Conservation (phyloP, 92 coral and sea anemone species). For the Siderastrea siderea region DNA sequence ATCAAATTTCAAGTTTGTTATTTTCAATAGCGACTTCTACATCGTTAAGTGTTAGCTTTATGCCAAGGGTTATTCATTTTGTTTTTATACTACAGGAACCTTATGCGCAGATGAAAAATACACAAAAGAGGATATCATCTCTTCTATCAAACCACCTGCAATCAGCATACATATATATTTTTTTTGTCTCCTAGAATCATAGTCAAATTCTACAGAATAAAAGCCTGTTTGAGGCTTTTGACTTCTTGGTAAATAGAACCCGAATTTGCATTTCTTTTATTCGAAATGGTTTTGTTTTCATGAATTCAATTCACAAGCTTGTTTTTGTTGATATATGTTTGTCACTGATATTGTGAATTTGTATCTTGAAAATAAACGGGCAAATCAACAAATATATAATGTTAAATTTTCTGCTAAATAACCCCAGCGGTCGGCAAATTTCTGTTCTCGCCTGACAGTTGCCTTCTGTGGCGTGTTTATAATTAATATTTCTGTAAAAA, state of each 20-base stretch:
- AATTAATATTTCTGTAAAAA: conserved; percentile 21
- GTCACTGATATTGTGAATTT: background rate
- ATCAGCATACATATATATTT: background rate
- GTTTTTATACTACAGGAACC: background rate
- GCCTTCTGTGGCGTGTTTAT: background rate
- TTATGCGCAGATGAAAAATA: conserved; percentile 1
- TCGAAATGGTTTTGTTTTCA: too few species aligned
- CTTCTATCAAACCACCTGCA: background rate
- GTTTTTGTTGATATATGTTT: background rate
- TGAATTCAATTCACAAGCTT: background rate
- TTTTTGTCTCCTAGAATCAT: background rate
- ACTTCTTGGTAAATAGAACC: conserved; percentile 3
- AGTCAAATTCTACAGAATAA: conserved; percentile 8
- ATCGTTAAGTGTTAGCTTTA: background rate
- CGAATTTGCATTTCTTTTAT: conserved; percentile 11
- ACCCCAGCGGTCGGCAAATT: background rate
- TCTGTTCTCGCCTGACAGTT: background rate
- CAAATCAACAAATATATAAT: background rate
- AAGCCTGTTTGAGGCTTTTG: background rate
- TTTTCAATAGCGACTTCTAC: background rate
- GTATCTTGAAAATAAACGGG: background rate
- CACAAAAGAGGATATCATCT: background rate
- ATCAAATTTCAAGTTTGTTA: conserved; percentile 17
- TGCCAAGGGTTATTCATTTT: background rate
- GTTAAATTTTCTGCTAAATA: background rate